These are phyloP conservation scores for Picathartes gymnocephalus DNA, from an alignment of 2,113 vertebrate species.

Conservation along the genomic window DNA sequence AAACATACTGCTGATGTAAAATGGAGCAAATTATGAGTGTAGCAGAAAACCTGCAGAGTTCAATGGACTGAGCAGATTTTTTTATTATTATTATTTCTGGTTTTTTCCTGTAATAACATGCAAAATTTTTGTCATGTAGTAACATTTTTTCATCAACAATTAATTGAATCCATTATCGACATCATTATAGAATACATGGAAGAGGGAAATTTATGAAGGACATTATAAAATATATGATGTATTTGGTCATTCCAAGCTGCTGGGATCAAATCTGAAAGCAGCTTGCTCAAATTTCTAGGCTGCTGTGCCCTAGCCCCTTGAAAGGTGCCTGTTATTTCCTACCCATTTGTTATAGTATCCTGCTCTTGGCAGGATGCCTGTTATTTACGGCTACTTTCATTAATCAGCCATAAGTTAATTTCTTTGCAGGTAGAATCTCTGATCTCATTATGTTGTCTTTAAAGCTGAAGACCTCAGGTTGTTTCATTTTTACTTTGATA, in stretches of 20 bases:
- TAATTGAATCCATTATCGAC: slow-evolving; percentile 67
- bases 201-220: slow-evolving; percentile 39
- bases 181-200: slow-evolving; percentile 25
- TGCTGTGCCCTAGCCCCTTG: slow-evolving; percentile 20
- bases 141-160: slow-evolving; percentile 60
- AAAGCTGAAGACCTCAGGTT: slow-evolving; percentile 57
- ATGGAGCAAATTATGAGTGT: neutral
- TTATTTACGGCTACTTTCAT: slow-evolving; percentile 73
- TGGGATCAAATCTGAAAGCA: slow-evolving; percentile 65
- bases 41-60: neutral
- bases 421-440: slow-evolving; percentile 68
- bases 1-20: neutral
- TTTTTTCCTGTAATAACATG: slow-evolving; percentile 43
- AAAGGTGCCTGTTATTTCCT: slow-evolving; percentile 59
- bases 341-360: slow-evolving; percentile 33
- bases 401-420: slow-evolving; percentile 75
- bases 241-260: slow-evolving; percentile 62
- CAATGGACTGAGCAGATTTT: neutral
- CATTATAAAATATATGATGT: slow-evolving; percentile 60
- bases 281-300: slow-evolving; percentile 57
- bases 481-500: slow-evolving; percentile 56
- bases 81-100: neutral
- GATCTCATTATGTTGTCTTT: slow-evolving; percentile 70
- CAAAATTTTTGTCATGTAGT: slow-evolving; percentile 66
- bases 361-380: slow-evolving; percentile 56